phyloP scores from a whole-genome alignment of 1,140 invertebrate genomes.

The Mamestra configurata region DNA sequence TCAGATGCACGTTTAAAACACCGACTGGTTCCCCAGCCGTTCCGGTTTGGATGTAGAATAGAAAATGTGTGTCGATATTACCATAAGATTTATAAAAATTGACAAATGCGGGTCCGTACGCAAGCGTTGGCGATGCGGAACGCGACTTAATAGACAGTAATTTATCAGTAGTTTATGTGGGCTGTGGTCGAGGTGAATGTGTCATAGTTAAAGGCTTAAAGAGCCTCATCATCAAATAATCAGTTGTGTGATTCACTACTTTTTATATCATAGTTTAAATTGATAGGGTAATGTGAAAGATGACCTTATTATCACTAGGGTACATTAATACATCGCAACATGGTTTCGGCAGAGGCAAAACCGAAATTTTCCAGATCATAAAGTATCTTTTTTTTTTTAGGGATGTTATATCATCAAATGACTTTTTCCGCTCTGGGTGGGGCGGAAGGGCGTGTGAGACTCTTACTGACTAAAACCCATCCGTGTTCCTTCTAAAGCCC shows the following conservation, averaged over 20 bases:
- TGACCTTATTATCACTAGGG: too few species aligned
- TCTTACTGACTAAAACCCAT: too few species aligned
- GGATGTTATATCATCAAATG: too few species aligned
- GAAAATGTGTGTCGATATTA: constrained; percentile 25
- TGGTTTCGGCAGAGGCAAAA: too few species aligned
- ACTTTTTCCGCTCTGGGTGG: too few species aligned
- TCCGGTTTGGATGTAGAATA: constrained; percentile 12
- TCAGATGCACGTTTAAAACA: constrained; percentile 3
- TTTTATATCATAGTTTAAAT: background rate
- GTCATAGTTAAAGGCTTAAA: background rate
- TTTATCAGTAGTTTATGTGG: background rate
- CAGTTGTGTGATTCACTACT: background rate
- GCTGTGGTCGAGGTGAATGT: background rate
- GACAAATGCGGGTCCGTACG: background rate
- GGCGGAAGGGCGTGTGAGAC: too few species aligned
- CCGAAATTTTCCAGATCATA: too few species aligned
- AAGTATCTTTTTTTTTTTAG: too few species aligned
- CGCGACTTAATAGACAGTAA: background rate
- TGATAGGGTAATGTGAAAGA: too few species aligned
- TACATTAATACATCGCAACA: too few species aligned
- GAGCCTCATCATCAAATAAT: background rate
- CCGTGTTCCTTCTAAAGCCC: too few species aligned
- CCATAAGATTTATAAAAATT: constrained; percentile 5
- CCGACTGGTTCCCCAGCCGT: background rate
- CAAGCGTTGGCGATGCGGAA: background rate